Percentiles rank a stretch among this genome's conserved stretches.
Evolutionary conservation across 2,888 invertebrate genomes (phyloP).

Genomic region (Euclidia mi): DNA sequence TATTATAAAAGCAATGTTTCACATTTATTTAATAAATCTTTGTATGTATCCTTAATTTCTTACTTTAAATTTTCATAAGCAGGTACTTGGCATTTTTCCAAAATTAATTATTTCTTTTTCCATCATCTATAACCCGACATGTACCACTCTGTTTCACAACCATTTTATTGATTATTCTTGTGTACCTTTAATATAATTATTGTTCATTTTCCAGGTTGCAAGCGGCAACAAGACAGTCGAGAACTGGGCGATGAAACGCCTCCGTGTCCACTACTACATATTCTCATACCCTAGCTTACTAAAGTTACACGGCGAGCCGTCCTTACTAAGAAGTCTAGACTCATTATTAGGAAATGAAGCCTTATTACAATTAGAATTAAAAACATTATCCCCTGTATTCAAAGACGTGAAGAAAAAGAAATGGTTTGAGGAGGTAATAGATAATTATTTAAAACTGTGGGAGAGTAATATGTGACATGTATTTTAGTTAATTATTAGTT

Average conservation of each 20-base stretch:
- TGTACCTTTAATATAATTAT: not conserved
- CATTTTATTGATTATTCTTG: too few relatives aligned
- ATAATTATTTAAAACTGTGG: slow-evolving; percentile 97
- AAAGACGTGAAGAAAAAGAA: slow-evolving; percentile 93
- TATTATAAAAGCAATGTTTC: too few relatives aligned
- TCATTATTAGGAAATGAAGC: slow-evolving; percentile 95
- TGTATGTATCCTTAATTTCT: too few relatives aligned
- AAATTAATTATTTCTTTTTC: too few relatives aligned
- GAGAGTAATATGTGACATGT: slow-evolving; percentile 95
- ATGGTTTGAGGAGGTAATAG: slow-evolving; percentile 97
- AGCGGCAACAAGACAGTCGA: slow-evolving; percentile 95
- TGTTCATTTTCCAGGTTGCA: slow-evolving; percentile 86
- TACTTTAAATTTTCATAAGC: too few relatives aligned
- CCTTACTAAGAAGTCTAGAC: slow-evolving; percentile 92
- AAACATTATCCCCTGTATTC: slow-evolving; percentile 94
- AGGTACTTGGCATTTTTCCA: too few relatives aligned
- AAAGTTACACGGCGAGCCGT: slow-evolving; percentile 95
- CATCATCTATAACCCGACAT: too few relatives aligned
- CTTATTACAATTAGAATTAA: slow-evolving; percentile 94
- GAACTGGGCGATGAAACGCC: slow-evolving; percentile 93
- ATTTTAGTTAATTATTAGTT: slow-evolving; percentile 39
- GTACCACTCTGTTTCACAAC: too few relatives aligned
- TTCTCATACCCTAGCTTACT: slow-evolving; percentile 95
- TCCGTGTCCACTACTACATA: slow-evolving; percentile 94
- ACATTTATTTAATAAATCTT: too few relatives aligned